These are phyloP conservation scores for Odiellus spinosus DNA, from an alignment of 2,888 invertebrate genomes.

Conservation along the genomic window DNA sequence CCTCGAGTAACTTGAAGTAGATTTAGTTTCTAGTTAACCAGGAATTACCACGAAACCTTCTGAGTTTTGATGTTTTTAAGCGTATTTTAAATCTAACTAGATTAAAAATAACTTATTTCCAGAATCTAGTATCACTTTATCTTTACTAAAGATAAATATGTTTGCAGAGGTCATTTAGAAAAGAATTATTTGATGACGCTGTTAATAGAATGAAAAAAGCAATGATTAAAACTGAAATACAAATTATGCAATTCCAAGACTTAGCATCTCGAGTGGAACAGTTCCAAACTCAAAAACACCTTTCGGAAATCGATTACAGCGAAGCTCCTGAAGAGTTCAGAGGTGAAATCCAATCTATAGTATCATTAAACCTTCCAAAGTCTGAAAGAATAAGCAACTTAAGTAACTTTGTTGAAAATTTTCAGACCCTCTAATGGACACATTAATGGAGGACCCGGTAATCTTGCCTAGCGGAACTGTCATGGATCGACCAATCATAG, in stretches of 20 bases:
- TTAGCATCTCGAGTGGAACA: constrained; percentile 56
- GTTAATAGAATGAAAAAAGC: constrained; percentile 61
- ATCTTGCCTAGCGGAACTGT: constrained; percentile 68
- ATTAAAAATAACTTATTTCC: too few species aligned
- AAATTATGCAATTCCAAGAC: constrained; percentile 68
- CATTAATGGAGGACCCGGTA: constrained; percentile 90
- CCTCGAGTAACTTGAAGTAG: too few species aligned
- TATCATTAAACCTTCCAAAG: neutral
- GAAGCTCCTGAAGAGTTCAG: constrained; percentile 26
- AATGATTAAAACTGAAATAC: constrained; percentile 63
- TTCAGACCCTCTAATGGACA: constrained; percentile 86
- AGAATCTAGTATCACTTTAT: too few species aligned
- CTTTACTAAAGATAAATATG: too few species aligned
- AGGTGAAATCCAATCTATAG: constrained; percentile 24
- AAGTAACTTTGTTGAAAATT: neutral
- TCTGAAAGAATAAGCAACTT: neutral
- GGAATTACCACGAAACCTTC: too few species aligned
- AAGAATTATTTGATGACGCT: constrained; percentile 82
- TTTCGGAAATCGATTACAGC: constrained; percentile 71
- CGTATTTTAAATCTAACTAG: too few species aligned
- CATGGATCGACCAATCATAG: constrained; percentile 86
- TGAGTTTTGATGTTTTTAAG: too few species aligned
- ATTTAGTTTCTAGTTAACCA: too few species aligned
- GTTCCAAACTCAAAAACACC: constrained; percentile 39
- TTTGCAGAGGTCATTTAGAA: constrained; percentile 72